phyloP scores from a whole-genome alignment of 2,113 vertebrate species.

The Mustelus asterias region DNA sequence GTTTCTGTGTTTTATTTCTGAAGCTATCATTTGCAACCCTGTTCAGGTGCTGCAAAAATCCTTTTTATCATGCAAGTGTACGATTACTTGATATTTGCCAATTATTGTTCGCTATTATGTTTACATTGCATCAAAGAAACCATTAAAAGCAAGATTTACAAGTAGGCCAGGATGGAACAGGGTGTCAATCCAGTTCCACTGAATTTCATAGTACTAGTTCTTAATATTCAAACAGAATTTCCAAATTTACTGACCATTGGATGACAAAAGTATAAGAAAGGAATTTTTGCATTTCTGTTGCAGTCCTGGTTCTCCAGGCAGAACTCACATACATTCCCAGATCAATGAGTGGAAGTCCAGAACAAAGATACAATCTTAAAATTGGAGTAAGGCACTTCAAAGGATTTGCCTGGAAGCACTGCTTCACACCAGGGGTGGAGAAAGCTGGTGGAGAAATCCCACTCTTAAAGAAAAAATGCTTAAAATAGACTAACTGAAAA shows the following conservation, averaged over 20 bases:
- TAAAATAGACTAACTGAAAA: neutral
- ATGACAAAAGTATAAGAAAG: neutral
- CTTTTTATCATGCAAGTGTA: neutral
- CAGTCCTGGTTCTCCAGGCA: neutral
- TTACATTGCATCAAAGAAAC: too few relatives aligned
- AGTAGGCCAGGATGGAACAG: neutral
- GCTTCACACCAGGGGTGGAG: neutral
- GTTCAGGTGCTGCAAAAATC: neutral
- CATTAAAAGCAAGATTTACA: neutral
- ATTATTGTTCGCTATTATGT: neutral
- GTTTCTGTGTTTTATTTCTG: neutral
- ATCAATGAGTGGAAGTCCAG: neutral
- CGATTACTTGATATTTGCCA: neutral
- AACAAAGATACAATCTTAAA: neutral
- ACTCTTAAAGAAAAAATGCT: neutral
- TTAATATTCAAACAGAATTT: neutral
- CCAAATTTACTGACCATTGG: neutral
- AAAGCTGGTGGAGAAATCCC: neutral
- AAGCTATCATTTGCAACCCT: neutral
- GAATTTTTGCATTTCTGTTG: neutral
- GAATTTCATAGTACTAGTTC: neutral
- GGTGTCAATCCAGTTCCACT: neutral
- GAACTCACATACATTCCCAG: neutral
- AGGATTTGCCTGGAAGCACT: neutral
- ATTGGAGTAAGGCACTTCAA: neutral